A percentile compares a stretch with the other conserved stretches of the same genome.
Evolutionary conservation across 2,888 invertebrate genomes (phyloP).

Genomic region (Tenodera sinensis): DNA sequence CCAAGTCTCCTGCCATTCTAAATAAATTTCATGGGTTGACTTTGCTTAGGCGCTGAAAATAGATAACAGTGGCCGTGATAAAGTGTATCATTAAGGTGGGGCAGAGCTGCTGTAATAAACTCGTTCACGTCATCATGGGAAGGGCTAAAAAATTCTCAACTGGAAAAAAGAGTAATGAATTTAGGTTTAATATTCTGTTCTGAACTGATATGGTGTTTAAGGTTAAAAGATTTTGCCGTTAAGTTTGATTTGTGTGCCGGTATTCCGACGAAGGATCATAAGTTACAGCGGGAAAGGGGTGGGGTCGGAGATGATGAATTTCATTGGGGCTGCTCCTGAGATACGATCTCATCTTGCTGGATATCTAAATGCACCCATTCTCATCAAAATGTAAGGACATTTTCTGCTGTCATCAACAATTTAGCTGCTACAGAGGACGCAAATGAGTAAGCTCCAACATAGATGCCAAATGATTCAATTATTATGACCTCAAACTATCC

Average conservation of each 20-base stretch:
- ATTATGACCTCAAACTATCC: no score
- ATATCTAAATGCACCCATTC: background rate
- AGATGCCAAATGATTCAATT: no score
- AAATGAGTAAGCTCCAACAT: no score
- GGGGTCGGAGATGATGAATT: background rate
- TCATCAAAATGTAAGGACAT: background rate
- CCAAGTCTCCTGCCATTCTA: background rate
- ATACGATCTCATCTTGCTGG: background rate
- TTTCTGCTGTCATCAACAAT: background rate
- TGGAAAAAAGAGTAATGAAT: background rate
- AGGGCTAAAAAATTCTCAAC: background rate
- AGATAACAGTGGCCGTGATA: background rate
- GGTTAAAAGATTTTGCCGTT: background rate
- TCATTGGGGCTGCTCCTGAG: background rate
- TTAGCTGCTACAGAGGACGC: background rate
- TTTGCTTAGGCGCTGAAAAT: background rate
- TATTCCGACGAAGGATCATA: background rate
- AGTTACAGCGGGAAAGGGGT: background rate
- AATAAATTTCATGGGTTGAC: background rate
- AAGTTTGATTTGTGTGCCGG: background rate
- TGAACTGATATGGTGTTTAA: background rate
- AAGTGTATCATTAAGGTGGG: background rate
- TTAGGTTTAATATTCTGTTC: background rate
- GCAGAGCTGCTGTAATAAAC: background rate
- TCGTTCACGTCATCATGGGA: background rate